These are phyloP conservation scores for Tetrapedia diversipes DNA, from an alignment of 2,888 invertebrate genomes.

Conservation along the genomic window DNA sequence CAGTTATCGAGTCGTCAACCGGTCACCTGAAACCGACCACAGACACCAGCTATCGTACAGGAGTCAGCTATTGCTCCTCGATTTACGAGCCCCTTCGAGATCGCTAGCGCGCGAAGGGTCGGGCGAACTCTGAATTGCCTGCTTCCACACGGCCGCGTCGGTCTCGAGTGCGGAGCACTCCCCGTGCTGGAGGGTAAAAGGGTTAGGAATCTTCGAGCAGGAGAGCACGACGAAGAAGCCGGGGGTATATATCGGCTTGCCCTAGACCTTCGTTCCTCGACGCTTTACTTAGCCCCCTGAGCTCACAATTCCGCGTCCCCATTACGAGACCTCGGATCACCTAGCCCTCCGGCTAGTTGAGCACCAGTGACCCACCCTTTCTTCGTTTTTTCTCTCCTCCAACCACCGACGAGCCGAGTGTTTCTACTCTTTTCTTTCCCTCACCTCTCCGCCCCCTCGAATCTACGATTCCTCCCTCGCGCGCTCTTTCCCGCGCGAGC, in stretches of 20 bases:
- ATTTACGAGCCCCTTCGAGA: conserved; percentile 42
- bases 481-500: neutral
- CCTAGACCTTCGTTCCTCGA: conserved; percentile 71
- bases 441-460: conserved; percentile 39
- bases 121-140: conserved; percentile 47
- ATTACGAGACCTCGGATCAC: conserved; percentile 51
- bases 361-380: conserved; percentile 54
- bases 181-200: conserved; percentile 51
- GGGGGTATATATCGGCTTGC: conserved; percentile 61
- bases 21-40: neutral
- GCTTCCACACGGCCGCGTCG: conserved; percentile 51
- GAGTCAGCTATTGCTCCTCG: conserved; percentile 55
- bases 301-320: conserved; percentile 57
- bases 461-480: conserved; percentile 39
- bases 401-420: too few species aligned
- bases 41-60: conserved; percentile 32
- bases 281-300: conserved; percentile 58
- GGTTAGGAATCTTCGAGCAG: conserved; percentile 50
- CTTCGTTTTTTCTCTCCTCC: conserved; percentile 24
- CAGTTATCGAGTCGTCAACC: neutral
- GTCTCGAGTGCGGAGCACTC: conserved; percentile 54
- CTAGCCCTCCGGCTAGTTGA: conserved; percentile 54
- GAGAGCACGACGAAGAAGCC: conserved; percentile 5
- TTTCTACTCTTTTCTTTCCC: conserved; percentile 43
- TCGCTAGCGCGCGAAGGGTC: conserved; percentile 33